A percentile compares a stretch with the other conserved stretches of the same genome.
Evolutionary conservation across 1,140 invertebrate genomes (phyloP).

Genomic region (Psix sp.): DNA sequence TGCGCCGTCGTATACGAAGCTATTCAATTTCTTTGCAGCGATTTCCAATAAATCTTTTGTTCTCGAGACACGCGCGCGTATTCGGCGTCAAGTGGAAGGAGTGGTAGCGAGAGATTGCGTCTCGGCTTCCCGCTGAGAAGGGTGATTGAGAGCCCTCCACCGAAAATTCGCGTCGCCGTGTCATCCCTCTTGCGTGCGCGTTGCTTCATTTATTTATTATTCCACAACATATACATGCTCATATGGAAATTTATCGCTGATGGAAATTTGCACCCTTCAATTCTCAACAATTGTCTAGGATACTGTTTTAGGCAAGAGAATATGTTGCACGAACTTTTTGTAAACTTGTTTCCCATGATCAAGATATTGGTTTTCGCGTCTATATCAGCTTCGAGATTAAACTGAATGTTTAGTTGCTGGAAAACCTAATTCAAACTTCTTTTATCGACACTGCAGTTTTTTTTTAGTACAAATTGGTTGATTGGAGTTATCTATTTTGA

Average conservation of each 20-base stretch:
- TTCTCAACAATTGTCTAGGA: conserved; percentile 7
- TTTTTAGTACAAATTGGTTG: no score
- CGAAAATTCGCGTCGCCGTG: conserved; percentile 66
- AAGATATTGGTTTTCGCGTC: conserved; percentile 2
- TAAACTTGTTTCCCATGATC: conserved; percentile 1
- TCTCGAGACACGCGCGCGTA: conserved; percentile 67
- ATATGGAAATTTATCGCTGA: conserved; percentile 49
- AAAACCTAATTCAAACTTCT: no score
- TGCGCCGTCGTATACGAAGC: conserved; percentile 59
- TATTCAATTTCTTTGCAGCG: conserved; percentile 72
- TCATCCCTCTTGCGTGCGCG: conserved; percentile 22
- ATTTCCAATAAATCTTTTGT: conserved; percentile 74
- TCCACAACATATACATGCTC: conserved; percentile 37
- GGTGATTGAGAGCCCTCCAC: conserved; percentile 68
- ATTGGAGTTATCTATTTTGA: no score
- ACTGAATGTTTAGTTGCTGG: no score
- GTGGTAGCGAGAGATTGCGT: conserved; percentile 69
- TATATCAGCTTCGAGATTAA: not conserved
- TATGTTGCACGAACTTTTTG: conserved; percentile 5
- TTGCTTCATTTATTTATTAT: conserved; percentile 60
- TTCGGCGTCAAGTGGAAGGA: conserved; percentile 60
- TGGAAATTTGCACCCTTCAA: conserved; percentile 30
- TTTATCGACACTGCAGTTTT: no score
- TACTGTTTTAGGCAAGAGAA: conserved; percentile 9
- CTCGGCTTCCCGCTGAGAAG: conserved; percentile 72